Base-by-base conservation (phyloP, 2,113 vertebrate species). In the Oxyura jamaicensis region DNA sequence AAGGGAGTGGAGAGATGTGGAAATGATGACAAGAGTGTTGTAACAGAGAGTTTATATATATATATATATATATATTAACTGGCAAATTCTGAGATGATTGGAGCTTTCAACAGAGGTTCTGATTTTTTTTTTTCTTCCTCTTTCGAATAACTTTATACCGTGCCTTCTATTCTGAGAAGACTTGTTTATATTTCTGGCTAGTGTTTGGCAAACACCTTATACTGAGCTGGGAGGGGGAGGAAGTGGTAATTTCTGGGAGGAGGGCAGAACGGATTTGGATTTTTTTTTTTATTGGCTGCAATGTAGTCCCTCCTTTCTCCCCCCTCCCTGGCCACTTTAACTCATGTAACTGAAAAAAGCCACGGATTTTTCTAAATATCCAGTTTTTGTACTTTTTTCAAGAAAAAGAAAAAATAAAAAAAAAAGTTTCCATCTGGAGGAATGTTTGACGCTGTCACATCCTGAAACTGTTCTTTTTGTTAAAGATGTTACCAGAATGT, bases 131-230 rank as follows among this genome's bases (percentile, higher is more conserved):
- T 41, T 76, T 21, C 80, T 94, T 97, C 86, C 88, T 96, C 92
- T 97, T 93, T 96, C 5, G 2, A 96, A 91, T 96, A 97, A 97
- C 96, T 97, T 96, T 91, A 97, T 96, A 95, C 97, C 25, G 97
- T 97, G 97, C 97, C 97, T 97, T 97, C 97, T 97, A 97, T 95
- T 97, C 93, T 95, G 92, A 97, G 97, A 97, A 97, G 97, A 97
- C 95, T 97, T 97, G 95, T 97, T 98, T 98, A 98, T 98, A 98
- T 98, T 98, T 98, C 97, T 97, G 93, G 94, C 95, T 96, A 95
- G 95, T 88, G 93, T 94, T 94, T 96, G 95, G 92, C 88, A 93
- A 94, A 92, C 59, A 94, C 93, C 91, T 95, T 94, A 81, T 93
- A 94, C 65, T 36, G 10, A 90, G 90, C 86, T 3, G 83, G 96